Percentiles rank a stretch among this genome's conserved stretches.
phyloP scores from a whole-genome alignment of 2,797 vertebrate species.

The Argentina silus region DNA sequence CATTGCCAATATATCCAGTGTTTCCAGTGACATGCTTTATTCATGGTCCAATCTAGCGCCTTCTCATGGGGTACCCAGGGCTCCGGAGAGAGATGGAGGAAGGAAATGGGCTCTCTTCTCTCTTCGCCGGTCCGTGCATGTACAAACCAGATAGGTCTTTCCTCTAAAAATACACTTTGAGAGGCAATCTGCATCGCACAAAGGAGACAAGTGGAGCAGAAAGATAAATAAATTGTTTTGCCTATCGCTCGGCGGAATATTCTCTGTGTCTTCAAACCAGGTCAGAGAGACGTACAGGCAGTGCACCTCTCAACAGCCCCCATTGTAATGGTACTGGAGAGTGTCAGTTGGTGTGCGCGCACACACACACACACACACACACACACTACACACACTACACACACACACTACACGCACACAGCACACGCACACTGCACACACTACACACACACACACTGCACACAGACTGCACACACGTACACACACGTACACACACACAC shows the following conservation, averaged over 20 bases:
- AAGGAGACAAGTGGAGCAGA: conserved; percentile 59
- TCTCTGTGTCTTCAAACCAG: conserved; percentile 53
- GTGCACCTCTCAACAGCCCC: conserved; percentile 31
- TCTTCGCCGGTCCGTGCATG: conserved; percentile 37
- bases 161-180: conserved; percentile 64
- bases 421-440: no score
- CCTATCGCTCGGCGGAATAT: conserved; percentile 49
- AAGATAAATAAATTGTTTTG: conserved; percentile 73
- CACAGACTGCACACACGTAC: no score
- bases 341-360: conserved; percentile 8
- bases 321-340: conserved; percentile 12
- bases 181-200: conserved; percentile 67
- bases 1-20: conserved; percentile 25
- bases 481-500: no score
- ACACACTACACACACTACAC: no score
- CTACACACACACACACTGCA: no score
- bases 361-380: no score
- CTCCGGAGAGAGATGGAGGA: conserved; percentile 45
- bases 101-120: conserved; percentile 59
- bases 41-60: conserved; percentile 24
- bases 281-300: conserved; percentile 41
- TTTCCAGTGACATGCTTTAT: conserved; percentile 31
- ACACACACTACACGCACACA: no score
- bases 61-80: conserved; percentile 38
- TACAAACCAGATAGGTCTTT: conserved; percentile 40